phyloP scores from a whole-genome alignment of 2,888 invertebrate genomes.

The Acanthosepion pharaonis region DNA sequence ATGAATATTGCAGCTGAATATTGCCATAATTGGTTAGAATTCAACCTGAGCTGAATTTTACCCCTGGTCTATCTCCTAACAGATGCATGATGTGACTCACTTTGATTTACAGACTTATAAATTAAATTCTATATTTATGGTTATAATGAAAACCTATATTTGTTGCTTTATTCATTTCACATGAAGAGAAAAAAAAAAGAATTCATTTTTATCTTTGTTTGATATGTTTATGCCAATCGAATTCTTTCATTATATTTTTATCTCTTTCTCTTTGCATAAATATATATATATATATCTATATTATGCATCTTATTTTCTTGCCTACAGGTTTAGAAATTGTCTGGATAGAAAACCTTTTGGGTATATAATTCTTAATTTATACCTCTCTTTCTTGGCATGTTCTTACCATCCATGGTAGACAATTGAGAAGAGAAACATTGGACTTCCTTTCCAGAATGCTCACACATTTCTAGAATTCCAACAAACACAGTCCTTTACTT shows the following conservation, averaged over 20 bases:
- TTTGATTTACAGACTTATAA: no score
- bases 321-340: conserved; percentile 41
- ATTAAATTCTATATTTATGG: no score
- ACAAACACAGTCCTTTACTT: not conserved
- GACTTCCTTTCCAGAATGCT: not conserved
- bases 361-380: conserved; percentile 34
- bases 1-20: no score
- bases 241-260: not conserved
- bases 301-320: conserved; percentile 24
- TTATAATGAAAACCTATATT: no score
- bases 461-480: not conserved
- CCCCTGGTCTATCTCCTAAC: no score
- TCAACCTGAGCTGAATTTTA: no score
- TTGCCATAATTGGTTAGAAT: no score
- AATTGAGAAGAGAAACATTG: not conserved
- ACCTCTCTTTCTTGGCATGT: conserved; percentile 33
- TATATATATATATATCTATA: conserved; percentile 6
- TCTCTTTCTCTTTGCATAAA: not conserved
- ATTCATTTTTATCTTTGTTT: not conserved
- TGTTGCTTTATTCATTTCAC: no score
- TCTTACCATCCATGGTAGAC: conserved; percentile 33
- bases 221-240: not conserved
- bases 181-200: not conserved
- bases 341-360: conserved; percentile 44
- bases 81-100: no score